Base-by-base conservation (phyloP, 2,888 invertebrate species). In the Mesorhabditis spiculigera region DNA sequence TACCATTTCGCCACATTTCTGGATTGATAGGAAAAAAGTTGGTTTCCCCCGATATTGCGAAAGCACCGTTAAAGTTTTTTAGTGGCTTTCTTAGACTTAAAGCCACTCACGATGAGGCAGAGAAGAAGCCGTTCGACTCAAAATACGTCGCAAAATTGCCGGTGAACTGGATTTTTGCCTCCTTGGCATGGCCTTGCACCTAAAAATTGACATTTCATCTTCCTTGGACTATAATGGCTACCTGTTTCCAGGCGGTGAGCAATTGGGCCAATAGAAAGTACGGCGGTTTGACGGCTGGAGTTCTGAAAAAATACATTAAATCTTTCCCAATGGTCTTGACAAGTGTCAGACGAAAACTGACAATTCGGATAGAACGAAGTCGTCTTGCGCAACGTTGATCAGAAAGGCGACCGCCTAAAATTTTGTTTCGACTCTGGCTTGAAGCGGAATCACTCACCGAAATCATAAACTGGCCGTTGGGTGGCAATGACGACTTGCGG, bases 241-340 rank as follows among this genome's bases (percentile, higher is more conserved):
- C 58, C 58, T 50, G 58, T 13, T 13, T 50, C 58, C 58, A 50
- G 58, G 58, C 58, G n/a, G 58, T n/a, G 10, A 50, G n/a, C 58
- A 50, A 50, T 50, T 50, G 8, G 10, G 58, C 58, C 58, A 50
- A 50, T n/a, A 50, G 8, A 10, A 50, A 50, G n/a, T 50, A 50
- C n/a, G 58, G 58, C 8, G 58, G 10, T 13, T 50, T n/a, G n/a
- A n/a, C 58, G 58, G 58, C 58, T 13, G 58, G 10, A n/a, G 58
- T 50, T 50, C n/a, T 10, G 8, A 10, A 13, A 50, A 50, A 50
- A 50, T 13, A 50, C n/a, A 13, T 50, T 28, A 28, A 28, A 28
- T 28, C 28, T 28, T 28, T 28, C 28, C 28, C 28, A 28, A 28
- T n/a, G n/a, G 8, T 50, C n/a, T 50, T 10, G 58, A 50, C 8